Percentiles rank a stretch among this genome's conserved stretches.
Evolutionary conservation across 2,113 vertebrate genomes (phyloP).

Genomic region (Enhydra lutris): DNA sequence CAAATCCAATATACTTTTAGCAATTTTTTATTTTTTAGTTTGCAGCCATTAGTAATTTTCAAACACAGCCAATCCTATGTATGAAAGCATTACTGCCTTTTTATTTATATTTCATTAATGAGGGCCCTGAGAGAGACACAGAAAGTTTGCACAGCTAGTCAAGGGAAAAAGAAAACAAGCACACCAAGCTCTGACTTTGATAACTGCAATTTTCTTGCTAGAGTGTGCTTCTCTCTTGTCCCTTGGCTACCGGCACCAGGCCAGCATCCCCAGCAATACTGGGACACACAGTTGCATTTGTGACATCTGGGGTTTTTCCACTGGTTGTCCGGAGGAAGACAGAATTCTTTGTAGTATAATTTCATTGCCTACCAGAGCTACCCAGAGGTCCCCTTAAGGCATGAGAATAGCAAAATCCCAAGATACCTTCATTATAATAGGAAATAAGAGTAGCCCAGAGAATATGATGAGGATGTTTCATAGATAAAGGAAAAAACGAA

Average conservation of each 20-base stretch:
- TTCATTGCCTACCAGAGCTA: background rate
- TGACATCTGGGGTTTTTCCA: background rate
- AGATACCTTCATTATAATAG: background rate
- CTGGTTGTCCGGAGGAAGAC: background rate
- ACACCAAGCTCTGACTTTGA: background rate
- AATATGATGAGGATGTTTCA: background rate
- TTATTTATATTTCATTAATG: background rate
- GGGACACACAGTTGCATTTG: background rate
- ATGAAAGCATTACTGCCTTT: background rate
- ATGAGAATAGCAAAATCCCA: background rate
- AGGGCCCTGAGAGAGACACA: background rate
- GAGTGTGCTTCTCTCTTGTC: too few species aligned
- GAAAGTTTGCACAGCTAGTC: background rate
- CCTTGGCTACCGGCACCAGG: background rate
- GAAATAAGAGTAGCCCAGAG: background rate
- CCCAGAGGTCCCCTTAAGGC: background rate
- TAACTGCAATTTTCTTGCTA: background rate
- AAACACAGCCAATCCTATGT: background rate
- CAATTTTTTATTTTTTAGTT: background rate
- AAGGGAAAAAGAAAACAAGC: background rate
- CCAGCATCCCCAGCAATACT: background rate
- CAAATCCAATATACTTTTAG: background rate
- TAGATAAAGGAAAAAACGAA: background rate
- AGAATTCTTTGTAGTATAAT: background rate
- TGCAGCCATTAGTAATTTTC: background rate